Conservation (phyloP, 2,797 vertebrate genomes). For the Sebastes kiyomatsui region DNA sequence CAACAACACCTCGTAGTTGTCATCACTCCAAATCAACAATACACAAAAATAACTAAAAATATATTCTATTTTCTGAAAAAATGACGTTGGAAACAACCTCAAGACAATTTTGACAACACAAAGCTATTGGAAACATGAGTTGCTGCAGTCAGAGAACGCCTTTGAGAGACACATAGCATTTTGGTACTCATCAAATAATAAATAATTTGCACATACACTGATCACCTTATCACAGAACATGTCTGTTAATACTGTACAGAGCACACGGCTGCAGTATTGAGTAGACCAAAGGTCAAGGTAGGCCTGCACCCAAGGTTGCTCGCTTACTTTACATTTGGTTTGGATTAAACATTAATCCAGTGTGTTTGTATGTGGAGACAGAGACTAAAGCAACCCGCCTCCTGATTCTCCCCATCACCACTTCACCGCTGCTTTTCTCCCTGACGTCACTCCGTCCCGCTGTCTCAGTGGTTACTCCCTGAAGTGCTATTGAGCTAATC, state of each 20-base stretch:
- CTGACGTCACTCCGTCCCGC: background rate
- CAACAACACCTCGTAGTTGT: background rate
- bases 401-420: background rate
- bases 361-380: background rate
- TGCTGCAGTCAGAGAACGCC: background rate
- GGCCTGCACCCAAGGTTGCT: accelerated
- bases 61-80: too few relatives aligned
- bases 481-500: background rate
- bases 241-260: background rate
- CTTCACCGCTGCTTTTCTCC: background rate
- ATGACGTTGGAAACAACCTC: too few relatives aligned
- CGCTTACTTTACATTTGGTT: background rate
- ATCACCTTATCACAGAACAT: background rate
- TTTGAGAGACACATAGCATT: background rate
- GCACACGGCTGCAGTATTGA: background rate
- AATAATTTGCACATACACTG: too few relatives aligned
- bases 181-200: too few relatives aligned
- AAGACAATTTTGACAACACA: background rate
- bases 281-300: too few relatives aligned
- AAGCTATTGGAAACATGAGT: background rate
- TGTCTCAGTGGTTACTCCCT: background rate
- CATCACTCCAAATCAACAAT: background rate
- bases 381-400: background rate
- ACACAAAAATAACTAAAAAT: background rate
- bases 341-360: background rate